These are phyloP conservation scores for Nomia melanderi DNA, from an alignment of 1,140 invertebrate genomes.

Conservation along the genomic window DNA sequence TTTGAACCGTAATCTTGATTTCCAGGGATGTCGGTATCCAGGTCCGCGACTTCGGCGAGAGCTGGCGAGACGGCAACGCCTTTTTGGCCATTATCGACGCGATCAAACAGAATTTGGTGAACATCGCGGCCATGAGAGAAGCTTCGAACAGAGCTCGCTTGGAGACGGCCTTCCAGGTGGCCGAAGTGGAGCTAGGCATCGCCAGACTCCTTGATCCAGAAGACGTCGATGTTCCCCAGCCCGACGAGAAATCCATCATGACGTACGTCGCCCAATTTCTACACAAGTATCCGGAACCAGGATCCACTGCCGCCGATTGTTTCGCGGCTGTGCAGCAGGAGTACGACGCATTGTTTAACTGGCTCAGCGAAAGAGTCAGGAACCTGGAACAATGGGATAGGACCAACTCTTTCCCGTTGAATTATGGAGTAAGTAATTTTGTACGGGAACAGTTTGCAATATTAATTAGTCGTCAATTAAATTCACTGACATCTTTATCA, in stretches of 20 bases:
- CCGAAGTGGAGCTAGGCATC: conserved; percentile 95
- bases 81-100: conserved; percentile 98
- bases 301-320: conserved; percentile 85
- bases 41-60: conserved; percentile 96
- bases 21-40: conserved; percentile 91
- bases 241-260: conserved; percentile 99
- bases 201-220: conserved; percentile 95
- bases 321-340: conserved; percentile 90
- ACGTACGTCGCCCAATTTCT: conserved; percentile 99
- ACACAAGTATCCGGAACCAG: conserved; percentile 95
- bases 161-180: conserved; percentile 96
- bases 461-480: too few relatives aligned
- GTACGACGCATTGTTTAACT: conserved; percentile 89
- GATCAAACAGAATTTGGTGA: conserved; percentile 96
- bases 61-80: conserved; percentile 98
- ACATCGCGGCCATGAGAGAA: conserved; percentile 89
- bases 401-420: conserved; percentile 79
- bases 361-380: conserved; percentile 89
- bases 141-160: conserved; percentile 90
- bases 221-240: conserved; percentile 98
- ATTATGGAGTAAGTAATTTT: conserved; percentile 77
- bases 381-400: conserved; percentile 84
- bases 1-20: conserved; percentile 19
- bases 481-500: too few relatives aligned
- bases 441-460: too few relatives aligned